Evolutionary conservation across 2,888 invertebrate genomes (phyloP), one percentile per base, ranked within the genome.

Genomic region (Agonopterix arenella): DNA sequence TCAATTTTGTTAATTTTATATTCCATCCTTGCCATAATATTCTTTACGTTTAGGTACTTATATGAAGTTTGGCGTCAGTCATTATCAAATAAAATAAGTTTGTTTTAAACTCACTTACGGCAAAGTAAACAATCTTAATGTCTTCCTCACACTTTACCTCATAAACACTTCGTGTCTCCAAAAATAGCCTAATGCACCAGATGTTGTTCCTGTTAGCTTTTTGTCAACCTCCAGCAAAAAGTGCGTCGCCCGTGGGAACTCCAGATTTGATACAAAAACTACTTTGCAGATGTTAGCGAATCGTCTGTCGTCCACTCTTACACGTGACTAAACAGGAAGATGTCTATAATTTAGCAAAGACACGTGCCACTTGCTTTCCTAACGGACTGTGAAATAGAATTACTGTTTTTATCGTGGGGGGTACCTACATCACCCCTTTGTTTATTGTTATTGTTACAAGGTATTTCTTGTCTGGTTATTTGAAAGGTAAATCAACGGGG

Each of bases 271-370:
- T 43, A 59, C 70, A 82, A 80, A 79, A 74, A 46, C 38, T 28
- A 28, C 47, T 4, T 60, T 59, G 70, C 85, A 86, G 78, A 80
- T 85, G 85, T 71, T 60, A 61, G 76, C 75, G 74, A 80, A 80
- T 73, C 41, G 41, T 46, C 44, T 18, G 44, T 1, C 47, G 46
- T 36, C 54, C 54, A 43, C n/a, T 10, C 9, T 56, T 51, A 50
- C 85, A 84, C 80, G 79, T 84, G 86, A 77, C 81, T 73, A 55
- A 79, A 80, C 83, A 80, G 84, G 83, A 84, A 81, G 78, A 66
- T 65, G 60, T 60, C 58, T 64, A 68, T 67, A 70, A 72, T 71
- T 67, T 61, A 65, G 28, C 28, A 28, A 28, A 52, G 78, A 73
- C 84, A 76, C 84, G 85, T 84, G 84, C 82, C 83, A 78, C 76